Evolutionary conservation across 30 jellyfish, hydroid and myxozoan genomes (phyloP).

Genomic region (Turritopsis rubra): DNA sequence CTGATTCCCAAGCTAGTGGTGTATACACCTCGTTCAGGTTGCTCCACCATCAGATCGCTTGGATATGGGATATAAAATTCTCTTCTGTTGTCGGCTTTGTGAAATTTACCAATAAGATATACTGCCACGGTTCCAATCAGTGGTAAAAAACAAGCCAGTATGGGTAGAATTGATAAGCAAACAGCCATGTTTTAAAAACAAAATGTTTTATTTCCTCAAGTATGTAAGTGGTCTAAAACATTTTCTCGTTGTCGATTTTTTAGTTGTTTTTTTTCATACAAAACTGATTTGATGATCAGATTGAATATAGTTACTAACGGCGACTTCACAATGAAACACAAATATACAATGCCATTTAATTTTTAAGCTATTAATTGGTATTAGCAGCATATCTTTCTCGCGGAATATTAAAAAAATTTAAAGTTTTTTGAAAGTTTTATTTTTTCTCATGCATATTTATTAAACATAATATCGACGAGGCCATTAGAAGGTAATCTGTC

Average conservation of each 20-base stretch:
- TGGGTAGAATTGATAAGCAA: neutral
- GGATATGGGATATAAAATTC: constrained; percentile 8
- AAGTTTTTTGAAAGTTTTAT: too few relatives aligned
- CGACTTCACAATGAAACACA: neutral
- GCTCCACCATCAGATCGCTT: constrained; percentile 13
- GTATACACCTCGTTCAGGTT: constrained; percentile 20
- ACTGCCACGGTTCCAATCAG: neutral
- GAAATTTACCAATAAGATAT: neutral
- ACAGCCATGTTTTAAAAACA: neutral
- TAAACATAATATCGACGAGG: too few relatives aligned
- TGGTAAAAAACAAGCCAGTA: neutral
- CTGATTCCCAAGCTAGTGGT: neutral
- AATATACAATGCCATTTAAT: too few relatives aligned
- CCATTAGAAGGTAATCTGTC: too few relatives aligned
- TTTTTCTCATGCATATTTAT: too few relatives aligned
- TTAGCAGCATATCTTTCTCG: too few relatives aligned
- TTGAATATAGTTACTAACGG: neutral
- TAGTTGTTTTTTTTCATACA: too few relatives aligned
- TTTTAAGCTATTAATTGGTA: too few relatives aligned
- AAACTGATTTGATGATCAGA: neutral
- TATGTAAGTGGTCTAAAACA: too few relatives aligned
- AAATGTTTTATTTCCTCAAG: neutral
- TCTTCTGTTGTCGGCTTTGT: neutral
- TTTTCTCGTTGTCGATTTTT: too few relatives aligned
- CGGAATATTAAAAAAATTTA: too few relatives aligned